Evolutionary conservation across 2,797 vertebrate species (phyloP).

Genomic region (Microhierax caerulescens): DNA sequence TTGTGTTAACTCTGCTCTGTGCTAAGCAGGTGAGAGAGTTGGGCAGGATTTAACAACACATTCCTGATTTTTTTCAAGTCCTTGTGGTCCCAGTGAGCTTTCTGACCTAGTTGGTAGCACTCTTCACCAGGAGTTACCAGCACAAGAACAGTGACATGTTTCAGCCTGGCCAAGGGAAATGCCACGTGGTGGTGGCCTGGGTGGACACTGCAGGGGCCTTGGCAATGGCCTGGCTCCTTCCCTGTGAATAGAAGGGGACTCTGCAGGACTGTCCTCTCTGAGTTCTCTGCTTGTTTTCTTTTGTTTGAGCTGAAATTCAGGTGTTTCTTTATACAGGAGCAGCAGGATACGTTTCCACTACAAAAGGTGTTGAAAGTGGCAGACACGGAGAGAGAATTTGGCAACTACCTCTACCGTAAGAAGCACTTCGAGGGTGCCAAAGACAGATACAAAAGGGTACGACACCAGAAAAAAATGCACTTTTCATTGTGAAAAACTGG

Average conservation of each 20-base stretch:
- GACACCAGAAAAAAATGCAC: background rate
- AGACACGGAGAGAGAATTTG: slow-evolving; percentile 82
- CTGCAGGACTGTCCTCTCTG: background rate
- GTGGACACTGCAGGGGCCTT: background rate
- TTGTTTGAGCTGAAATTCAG: background rate
- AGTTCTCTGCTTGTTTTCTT: background rate
- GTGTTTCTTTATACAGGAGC: slow-evolving; percentile 77
- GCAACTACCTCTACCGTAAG: slow-evolving; percentile 88
- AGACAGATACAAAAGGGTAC: slow-evolving; percentile 88
- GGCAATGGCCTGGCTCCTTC: background rate
- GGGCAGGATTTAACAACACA: background rate
- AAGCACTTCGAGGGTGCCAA: slow-evolving; percentile 80
- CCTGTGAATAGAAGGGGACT: background rate
- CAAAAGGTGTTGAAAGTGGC: slow-evolving; percentile 83
- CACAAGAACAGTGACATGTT: background rate
- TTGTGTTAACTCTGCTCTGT: background rate
- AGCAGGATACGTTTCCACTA: slow-evolving; percentile 78
- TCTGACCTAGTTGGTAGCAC: background rate
- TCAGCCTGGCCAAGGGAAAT: background rate
- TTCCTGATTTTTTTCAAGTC: background rate
- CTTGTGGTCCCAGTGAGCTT: background rate
- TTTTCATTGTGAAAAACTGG: background rate
- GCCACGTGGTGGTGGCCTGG: background rate
- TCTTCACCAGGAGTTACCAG: background rate
- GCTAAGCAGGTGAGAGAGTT: background rate